Evolutionary conservation across 2,797 vertebrate genomes (phyloP).

Genomic region (Danionella dracula): DNA sequence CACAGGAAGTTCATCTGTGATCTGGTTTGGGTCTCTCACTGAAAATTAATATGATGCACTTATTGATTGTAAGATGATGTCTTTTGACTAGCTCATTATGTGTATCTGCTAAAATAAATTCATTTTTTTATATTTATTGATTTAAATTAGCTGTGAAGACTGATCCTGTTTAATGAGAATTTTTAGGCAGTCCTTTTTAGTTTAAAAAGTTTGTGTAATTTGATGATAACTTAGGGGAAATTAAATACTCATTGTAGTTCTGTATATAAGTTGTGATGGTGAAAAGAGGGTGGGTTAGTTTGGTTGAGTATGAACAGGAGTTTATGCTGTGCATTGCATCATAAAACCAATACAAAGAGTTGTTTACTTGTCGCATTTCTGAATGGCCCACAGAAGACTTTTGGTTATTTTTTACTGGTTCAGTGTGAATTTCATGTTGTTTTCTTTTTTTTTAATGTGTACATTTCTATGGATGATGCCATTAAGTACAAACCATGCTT

Average conservation of each 20-base stretch:
- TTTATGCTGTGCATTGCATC: no score
- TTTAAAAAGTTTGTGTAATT: not conserved
- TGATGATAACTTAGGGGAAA: not conserved
- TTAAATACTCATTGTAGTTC: not conserved
- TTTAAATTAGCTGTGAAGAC: no score
- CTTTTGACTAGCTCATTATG: constrained; percentile 15
- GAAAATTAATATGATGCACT: not conserved
- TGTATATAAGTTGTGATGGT: not conserved
- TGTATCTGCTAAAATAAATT: constrained; percentile 14
- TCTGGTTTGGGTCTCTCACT: constrained; percentile 12
- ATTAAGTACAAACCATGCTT: no score
- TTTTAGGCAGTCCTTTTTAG: not conserved
- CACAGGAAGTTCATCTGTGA: not conserved
- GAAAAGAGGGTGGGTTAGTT: not conserved
- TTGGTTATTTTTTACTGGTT: no score
- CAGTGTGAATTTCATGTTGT: no score
- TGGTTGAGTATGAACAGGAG: no score
- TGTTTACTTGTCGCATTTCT: no score
- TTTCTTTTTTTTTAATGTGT: no score
- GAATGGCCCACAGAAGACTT: no score
- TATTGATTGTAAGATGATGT: constrained; percentile 14
- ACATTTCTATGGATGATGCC: no score
- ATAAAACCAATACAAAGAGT: no score
- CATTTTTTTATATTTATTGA: constrained; percentile 16
- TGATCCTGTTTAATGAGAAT: constrained; percentile 5